Evolutionary conservation across 2,797 vertebrate species (phyloP).

Genomic region (Thripadectes ignobilis): DNA sequence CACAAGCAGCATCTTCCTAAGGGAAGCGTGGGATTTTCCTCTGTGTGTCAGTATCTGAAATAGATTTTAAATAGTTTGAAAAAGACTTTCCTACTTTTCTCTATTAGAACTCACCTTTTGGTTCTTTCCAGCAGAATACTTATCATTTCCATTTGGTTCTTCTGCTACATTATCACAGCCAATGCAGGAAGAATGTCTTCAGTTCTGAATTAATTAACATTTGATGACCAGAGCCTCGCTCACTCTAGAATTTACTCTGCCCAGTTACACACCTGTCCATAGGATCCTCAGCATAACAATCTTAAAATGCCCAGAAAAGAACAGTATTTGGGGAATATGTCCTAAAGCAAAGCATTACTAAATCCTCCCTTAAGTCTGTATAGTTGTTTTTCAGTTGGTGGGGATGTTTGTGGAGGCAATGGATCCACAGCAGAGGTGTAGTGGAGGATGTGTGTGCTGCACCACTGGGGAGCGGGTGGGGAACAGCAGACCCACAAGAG

Average conservation of each 20-base stretch:
- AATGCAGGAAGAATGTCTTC: too few species aligned
- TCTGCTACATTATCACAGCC: neutral
- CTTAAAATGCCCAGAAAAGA: neutral
- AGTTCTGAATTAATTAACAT: too few species aligned
- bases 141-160: neutral
- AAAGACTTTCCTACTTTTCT: neutral
- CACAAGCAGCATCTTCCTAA: neutral
- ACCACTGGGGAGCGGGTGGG: neutral
- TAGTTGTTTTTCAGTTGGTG: neutral
- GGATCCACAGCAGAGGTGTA: neutral
- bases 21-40: neutral
- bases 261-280: too few species aligned
- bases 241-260: too few species aligned
- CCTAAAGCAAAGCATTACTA: neutral
- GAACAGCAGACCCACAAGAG: neutral
- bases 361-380: neutral
- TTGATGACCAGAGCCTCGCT: too few species aligned
- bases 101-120: neutral
- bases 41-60: neutral
- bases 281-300: too few species aligned
- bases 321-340: neutral
- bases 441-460: neutral
- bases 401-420: neutral
- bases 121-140: neutral
- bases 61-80: neutral